Evolutionary conservation across 2,888 invertebrate genomes (phyloP).

Genomic region (Cynaeus angustus): DNA sequence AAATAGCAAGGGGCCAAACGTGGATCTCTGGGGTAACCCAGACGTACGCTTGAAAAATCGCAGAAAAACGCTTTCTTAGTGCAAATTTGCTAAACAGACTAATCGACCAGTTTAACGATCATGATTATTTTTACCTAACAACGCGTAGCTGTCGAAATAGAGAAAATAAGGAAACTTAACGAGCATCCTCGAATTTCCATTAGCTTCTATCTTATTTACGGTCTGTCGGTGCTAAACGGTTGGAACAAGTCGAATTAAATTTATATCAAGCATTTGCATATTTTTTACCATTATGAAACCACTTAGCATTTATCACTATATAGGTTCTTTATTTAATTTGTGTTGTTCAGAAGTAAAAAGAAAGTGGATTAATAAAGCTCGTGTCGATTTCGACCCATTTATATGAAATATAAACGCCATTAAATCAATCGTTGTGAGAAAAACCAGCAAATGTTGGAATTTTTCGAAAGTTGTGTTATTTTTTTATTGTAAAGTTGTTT

Average conservation of each 20-base stretch:
- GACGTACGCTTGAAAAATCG: too few species aligned
- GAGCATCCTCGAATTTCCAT: conserved; percentile 7
- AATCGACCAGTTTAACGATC: too few species aligned
- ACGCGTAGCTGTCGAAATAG: background rate
- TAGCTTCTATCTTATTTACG: background rate
- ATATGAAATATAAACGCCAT: background rate
- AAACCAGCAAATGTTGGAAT: too few species aligned
- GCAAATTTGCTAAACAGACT: too few species aligned
- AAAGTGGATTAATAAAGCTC: conserved; percentile 7
- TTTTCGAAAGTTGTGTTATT: background rate
- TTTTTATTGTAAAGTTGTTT: conserved; percentile 9
- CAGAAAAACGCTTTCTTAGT: too few species aligned
- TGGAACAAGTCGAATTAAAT: conserved; percentile 4
- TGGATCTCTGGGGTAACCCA: too few species aligned
- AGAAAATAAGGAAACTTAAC: background rate
- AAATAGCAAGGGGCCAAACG: too few species aligned
- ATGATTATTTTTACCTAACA: too few species aligned
- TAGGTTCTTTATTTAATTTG: background rate
- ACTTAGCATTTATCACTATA: background rate
- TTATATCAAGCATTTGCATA: conserved; percentile 2
- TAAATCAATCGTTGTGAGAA: background rate
- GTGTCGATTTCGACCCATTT: background rate
- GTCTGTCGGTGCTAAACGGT: background rate
- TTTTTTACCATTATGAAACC: conserved; percentile 4
- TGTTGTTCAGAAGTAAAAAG: conserved; percentile 6